A percentile compares a stretch with the other conserved stretches of the same genome.
Evolutionary conservation across 2,797 vertebrate genomes (phyloP).

Genomic region (Hoplostethus mediterraneus): DNA sequence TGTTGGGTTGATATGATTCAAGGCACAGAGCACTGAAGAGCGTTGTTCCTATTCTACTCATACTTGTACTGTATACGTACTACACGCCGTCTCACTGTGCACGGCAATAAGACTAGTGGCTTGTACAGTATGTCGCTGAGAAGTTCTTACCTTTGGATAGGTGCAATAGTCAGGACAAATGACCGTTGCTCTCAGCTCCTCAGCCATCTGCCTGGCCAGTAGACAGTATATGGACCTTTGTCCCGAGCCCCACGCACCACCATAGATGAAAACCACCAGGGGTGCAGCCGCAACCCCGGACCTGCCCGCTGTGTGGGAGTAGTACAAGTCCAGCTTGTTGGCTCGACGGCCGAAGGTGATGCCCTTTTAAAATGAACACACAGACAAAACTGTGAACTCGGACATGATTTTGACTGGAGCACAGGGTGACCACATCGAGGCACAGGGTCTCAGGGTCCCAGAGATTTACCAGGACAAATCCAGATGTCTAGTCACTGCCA

Average conservation of each 20-base stretch:
- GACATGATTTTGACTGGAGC: neutral
- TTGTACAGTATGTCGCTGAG: too few species aligned
- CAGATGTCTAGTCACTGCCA: neutral
- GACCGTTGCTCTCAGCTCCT: slow-evolving; percentile 79
- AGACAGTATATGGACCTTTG: slow-evolving; percentile 83
- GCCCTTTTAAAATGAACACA: slow-evolving; percentile 64
- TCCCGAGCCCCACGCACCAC: slow-evolving; percentile 84
- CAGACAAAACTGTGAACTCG: neutral
- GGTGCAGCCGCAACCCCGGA: slow-evolving; percentile 39
- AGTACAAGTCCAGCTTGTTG: slow-evolving; percentile 85
- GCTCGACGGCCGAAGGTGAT: slow-evolving; percentile 80
- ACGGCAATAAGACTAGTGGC: too few species aligned
- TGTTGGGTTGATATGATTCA: neutral
- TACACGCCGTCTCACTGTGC: neutral
- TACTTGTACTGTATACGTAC: neutral
- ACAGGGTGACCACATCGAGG: neutral
- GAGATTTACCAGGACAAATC: neutral
- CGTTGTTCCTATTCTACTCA: neutral
- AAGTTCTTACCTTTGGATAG: slow-evolving; percentile 80
- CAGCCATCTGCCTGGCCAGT: slow-evolving; percentile 80
- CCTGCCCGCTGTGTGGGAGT: slow-evolving; percentile 55
- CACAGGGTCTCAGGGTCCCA: too few species aligned
- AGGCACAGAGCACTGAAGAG: neutral
- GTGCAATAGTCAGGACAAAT: slow-evolving; percentile 85
- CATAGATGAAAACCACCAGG: slow-evolving; percentile 83